Base-by-base conservation (phyloP, 1,140 invertebrate species). In the Brachystomella parvula region DNA sequence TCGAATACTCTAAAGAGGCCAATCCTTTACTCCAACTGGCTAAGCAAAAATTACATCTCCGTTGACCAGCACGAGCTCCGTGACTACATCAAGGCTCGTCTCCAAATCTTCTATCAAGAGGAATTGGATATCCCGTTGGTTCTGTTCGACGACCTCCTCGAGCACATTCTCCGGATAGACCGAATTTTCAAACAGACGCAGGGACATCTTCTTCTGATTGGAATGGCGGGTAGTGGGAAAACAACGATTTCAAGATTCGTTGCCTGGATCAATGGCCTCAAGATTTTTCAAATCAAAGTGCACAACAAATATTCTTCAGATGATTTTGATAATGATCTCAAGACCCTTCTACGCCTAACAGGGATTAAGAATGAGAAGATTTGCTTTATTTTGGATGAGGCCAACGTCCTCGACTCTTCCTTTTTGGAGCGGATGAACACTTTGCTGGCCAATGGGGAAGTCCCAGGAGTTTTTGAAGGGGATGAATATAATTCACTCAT, bases 341-440 rank as follows among this genome's bases (percentile, higher is more conserved):
- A 96, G 68, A 86, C 87, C 71, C 95, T 99, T 15, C 79, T 99
- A 30, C 82, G 96, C 49, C 83, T 96, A 68, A 89, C 95, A 26
- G 97, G 96, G 15, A 98, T 96, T 77, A 95, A 96, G 77, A 93
- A 68, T 29, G 96, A 99, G 78, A 99, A 99, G 79, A 97, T 99
- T 56, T 94, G 93, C 39, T 99, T 99, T 76, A 99, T 99, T 73
- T 83, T 99, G 74, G 97, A 99, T 77, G 97, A 99, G 77, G 98
- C 95, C 0, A 99, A 99, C 79, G 96, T 99, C 33, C 79, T 99
- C 44, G 97, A 99, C 80, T 98, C 95, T 15, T 92, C 94, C 56
- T 99, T 99, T 82, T 82, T 99, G 53, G 97, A 99, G 80, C 83
- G 97, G 71, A 98, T 99, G 94, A 99, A 99, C 77, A 99, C 97